Evolutionary conservation across 2,888 invertebrate species (phyloP).

Genomic region (Megamerina dolium): DNA sequence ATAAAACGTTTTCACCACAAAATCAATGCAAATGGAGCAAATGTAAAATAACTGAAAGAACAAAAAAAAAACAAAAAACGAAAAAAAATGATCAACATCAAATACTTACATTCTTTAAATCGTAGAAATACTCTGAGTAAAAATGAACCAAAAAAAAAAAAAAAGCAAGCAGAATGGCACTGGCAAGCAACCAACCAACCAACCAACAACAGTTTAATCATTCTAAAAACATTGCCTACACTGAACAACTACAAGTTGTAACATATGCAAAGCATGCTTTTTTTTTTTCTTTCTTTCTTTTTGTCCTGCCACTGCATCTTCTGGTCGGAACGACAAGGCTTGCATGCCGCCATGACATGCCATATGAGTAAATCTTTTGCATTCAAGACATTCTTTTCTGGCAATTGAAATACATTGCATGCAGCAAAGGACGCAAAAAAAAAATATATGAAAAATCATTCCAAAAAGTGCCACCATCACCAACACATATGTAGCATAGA

Average conservation of each 20-base stretch:
- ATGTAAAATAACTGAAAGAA: too few species aligned
- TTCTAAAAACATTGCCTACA: slow-evolving; percentile 4
- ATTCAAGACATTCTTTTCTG: slow-evolving; percentile 20
- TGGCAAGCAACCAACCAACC: slow-evolving; percentile 1
- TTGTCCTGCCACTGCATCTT: too few species aligned
- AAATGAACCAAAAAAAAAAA: not conserved
- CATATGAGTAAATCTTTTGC: slow-evolving; percentile 18
- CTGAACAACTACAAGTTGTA: not conserved
- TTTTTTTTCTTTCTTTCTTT: slow-evolving; percentile 8
- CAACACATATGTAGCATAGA: slow-evolving; percentile 17
- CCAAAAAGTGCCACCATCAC: slow-evolving; percentile 7
- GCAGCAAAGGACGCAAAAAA: not conserved
- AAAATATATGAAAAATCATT: slow-evolving; percentile 1
- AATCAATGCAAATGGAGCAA: slow-evolving; percentile 1
- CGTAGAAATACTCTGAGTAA: too few species aligned
- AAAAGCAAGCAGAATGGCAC: slow-evolving; percentile 4
- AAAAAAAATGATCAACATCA: too few species aligned
- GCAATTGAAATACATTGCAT: slow-evolving; percentile 3
- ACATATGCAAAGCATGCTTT: slow-evolving; percentile 11
- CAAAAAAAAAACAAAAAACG: not conserved
- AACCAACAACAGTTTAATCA: slow-evolving; percentile 10
- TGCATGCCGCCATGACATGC: slow-evolving; percentile 5
- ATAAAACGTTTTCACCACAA: slow-evolving; percentile 13
- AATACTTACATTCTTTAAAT: too few species aligned
- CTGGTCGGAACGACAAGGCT: too few species aligned